A percentile compares a stretch with the other conserved stretches of the same genome.
Evolutionary conservation across 2,797 vertebrate species (phyloP).

Genomic region (Tokudaia muenninki): DNA sequence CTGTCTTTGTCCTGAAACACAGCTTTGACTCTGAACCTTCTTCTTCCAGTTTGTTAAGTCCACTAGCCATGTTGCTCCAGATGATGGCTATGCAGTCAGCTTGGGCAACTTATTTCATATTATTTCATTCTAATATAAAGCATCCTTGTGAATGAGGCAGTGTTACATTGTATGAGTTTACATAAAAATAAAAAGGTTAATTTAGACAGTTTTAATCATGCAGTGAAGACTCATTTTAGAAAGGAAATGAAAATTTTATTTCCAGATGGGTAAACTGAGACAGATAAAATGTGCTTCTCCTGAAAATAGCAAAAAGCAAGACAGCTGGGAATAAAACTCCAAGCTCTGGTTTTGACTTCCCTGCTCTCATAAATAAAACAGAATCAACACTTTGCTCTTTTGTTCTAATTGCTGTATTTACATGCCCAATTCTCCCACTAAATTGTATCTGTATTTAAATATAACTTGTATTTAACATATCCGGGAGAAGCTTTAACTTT

Average conservation of each 20-base stretch:
- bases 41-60: background rate
- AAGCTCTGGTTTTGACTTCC: conserved; percentile 8
- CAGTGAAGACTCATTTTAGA: background rate
- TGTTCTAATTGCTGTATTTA: conserved; percentile 73
- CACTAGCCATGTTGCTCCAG: background rate
- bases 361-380: conserved; percentile 73
- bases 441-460: conserved; percentile 76
- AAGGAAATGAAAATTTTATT: conserved; percentile 57
- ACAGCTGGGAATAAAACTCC: background rate
- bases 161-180: background rate
- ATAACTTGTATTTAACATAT: conserved; percentile 67
- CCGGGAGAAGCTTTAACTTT: conserved; percentile 64
- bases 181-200: background rate
- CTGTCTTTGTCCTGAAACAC: background rate
- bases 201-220: conserved; percentile 51
- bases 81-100: background rate
- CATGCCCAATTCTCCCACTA: conserved; percentile 71
- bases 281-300: conserved; percentile 22
- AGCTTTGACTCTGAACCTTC: background rate
- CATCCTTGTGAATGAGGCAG: background rate
- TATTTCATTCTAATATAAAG: background rate
- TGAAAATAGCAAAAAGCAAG: background rate
- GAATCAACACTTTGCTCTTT: conserved; percentile 45
- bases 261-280: conserved; percentile 63
- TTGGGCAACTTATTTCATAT: conserved; percentile 2